phyloP scores from a whole-genome alignment of 2,113 vertebrate genomes.

The Amazona vittata region DNA sequence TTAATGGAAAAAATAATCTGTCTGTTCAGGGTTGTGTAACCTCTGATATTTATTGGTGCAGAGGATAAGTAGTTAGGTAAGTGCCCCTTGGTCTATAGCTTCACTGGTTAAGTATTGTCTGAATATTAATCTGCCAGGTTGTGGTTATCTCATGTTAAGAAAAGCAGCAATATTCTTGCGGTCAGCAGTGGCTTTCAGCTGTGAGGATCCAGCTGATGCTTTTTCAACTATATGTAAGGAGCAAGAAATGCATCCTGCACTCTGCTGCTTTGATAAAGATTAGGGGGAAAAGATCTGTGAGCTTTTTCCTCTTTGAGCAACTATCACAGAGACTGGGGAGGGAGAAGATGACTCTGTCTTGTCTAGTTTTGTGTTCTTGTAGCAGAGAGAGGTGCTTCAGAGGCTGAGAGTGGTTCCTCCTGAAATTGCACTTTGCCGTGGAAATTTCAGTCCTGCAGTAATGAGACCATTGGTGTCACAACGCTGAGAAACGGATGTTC shows the following conservation, averaged over 20 bases:
- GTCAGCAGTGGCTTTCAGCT: neutral
- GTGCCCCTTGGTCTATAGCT: neutral
- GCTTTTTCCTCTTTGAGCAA: neutral
- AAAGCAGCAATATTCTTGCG: neutral
- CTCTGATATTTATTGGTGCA: neutral
- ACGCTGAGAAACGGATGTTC: neutral
- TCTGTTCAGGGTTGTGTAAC: neutral
- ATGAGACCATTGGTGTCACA: neutral
- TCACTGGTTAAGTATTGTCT: neutral
- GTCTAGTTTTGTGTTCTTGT: neutral
- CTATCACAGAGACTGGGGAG: accelerated
- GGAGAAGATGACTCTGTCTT: neutral
- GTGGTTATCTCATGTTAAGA: neutral
- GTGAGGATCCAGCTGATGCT: neutral
- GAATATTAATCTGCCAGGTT: neutral
- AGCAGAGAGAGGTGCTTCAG: neutral
- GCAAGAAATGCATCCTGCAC: neutral
- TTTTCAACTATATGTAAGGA: neutral
- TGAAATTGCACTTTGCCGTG: neutral
- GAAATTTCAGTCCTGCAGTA: neutral
- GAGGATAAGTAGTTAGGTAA: neutral
- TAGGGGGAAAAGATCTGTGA: neutral
- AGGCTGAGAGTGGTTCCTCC: neutral
- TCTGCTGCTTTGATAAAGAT: neutral
- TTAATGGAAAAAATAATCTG: neutral